Percentiles rank a stretch among this genome's conserved stretches.
Conservation (phyloP, 2,113 vertebrate genomes). For the Seriola aureovittata region DNA sequence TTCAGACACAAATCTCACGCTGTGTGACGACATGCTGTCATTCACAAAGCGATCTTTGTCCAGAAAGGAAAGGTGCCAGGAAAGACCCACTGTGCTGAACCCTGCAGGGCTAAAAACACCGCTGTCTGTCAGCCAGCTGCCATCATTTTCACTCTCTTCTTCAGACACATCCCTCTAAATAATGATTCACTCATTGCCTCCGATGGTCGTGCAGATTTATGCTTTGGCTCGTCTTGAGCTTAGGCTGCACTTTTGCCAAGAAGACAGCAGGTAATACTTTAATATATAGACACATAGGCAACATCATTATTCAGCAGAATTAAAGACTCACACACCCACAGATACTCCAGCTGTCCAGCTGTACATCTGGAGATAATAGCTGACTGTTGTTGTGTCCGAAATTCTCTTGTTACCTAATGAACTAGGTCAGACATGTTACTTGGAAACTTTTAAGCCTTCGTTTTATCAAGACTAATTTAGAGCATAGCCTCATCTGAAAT, state of each 20-base stretch:
- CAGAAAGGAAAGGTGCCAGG: slow-evolving; percentile 14
- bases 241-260: slow-evolving; percentile 50
- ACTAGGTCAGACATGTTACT: background rate
- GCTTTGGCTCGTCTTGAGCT: slow-evolving; percentile 38
- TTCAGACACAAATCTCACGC: background rate
- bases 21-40: background rate
- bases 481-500: background rate
- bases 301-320: slow-evolving; percentile 55
- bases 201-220: slow-evolving; percentile 64
- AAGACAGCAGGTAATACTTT: slow-evolving; percentile 57
- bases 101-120: slow-evolving; percentile 21
- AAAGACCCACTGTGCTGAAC: background rate
- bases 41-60: slow-evolving; percentile 37
- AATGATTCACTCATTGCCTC: slow-evolving; percentile 63
- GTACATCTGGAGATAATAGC: slow-evolving; percentile 11
- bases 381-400: slow-evolving; percentile 8
- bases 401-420: background rate
- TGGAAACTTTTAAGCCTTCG: background rate
- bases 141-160: slow-evolving; percentile 41
- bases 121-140: slow-evolving; percentile 35
- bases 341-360: slow-evolving; percentile 32
- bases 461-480: background rate
- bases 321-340: slow-evolving; percentile 21
- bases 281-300: slow-evolving; percentile 48
- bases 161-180: slow-evolving; percentile 57